Evolutionary conservation across 2,113 vertebrate genomes (phyloP).

Genomic region (Neodon shergylaensis): DNA sequence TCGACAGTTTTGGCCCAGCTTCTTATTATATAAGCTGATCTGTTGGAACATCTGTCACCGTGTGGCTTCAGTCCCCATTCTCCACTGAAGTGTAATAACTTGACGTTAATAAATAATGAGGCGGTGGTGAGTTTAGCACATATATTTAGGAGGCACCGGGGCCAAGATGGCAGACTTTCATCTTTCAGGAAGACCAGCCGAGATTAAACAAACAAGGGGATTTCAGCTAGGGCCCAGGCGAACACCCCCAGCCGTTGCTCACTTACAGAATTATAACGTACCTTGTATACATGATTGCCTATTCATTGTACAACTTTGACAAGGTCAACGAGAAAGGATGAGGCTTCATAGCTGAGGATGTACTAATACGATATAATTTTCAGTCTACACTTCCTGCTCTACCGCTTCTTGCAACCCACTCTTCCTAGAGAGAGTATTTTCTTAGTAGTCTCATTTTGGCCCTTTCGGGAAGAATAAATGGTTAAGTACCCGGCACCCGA

Average conservation of each 20-base stretch:
- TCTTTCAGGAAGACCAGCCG: slow-evolving; percentile 67
- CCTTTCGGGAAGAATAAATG: neutral
- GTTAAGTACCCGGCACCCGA: neutral
- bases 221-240: slow-evolving; percentile 28
- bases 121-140: slow-evolving; percentile 75
- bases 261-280: slow-evolving; percentile 18
- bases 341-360: neutral
- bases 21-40: slow-evolving; percentile 84
- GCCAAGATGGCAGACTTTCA: slow-evolving; percentile 75
- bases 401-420: neutral
- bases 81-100: slow-evolving; percentile 71
- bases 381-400: neutral
- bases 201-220: slow-evolving; percentile 70
- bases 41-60: slow-evolving; percentile 84
- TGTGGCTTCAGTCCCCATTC: slow-evolving; percentile 79
- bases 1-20: slow-evolving; percentile 84
- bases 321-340: slow-evolving; percentile 32
- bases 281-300: slow-evolving; percentile 1
- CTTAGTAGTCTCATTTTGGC: neutral
- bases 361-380: slow-evolving; percentile 20
- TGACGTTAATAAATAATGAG: slow-evolving; percentile 80
- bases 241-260: slow-evolving; percentile 42
- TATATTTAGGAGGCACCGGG: slow-evolving; percentile 49
- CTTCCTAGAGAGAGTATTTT: slow-evolving; percentile 46
- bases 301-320: neutral